These are phyloP conservation scores for Lochmaea capreae DNA, from an alignment of 2,888 invertebrate genomes.

Conservation along the genomic window DNA sequence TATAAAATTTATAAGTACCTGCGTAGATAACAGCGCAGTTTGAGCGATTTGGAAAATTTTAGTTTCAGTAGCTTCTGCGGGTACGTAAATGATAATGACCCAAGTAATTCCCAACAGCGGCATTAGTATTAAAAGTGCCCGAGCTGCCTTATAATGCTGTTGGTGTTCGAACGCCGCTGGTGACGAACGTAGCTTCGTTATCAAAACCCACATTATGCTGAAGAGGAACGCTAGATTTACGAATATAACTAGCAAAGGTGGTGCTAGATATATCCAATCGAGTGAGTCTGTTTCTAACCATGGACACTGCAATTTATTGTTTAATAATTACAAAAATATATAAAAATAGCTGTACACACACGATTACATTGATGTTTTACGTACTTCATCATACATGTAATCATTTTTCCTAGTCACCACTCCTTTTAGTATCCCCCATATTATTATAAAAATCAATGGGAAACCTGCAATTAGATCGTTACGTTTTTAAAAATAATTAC, in stretches of 20 bases:
- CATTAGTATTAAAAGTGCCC: conserved; percentile 90
- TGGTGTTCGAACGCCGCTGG: conserved; percentile 86
- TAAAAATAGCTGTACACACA: no score
- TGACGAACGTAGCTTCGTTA: conserved; percentile 91
- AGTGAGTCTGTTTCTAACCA: conserved; percentile 85
- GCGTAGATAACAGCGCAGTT: conserved; percentile 89
- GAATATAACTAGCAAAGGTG: conserved; percentile 83
- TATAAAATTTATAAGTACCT: conserved; percentile 72
- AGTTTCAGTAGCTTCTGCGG: conserved; percentile 79
- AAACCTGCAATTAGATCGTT: conserved; percentile 64
- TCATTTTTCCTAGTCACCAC: conserved; percentile 47
- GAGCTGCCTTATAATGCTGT: conserved; percentile 90
- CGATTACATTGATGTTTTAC: not conserved
- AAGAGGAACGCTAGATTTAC: conserved; percentile 86
- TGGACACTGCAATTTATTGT: conserved; percentile 65
- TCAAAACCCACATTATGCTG: conserved; percentile 92
- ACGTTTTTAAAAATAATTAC: not conserved
- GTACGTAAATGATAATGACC: conserved; percentile 84
- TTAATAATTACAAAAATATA: not conserved
- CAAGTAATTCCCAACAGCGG: conserved; percentile 94
- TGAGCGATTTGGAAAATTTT: conserved; percentile 73
- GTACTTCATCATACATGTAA: conserved; percentile 16
- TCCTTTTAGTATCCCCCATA: conserved; percentile 70
- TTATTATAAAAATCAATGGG: conserved; percentile 68
- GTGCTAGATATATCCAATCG: conserved; percentile 90